phyloP scores from a whole-genome alignment of 2,113 vertebrate genomes.

The Sakesphorus luctuosus region DNA sequence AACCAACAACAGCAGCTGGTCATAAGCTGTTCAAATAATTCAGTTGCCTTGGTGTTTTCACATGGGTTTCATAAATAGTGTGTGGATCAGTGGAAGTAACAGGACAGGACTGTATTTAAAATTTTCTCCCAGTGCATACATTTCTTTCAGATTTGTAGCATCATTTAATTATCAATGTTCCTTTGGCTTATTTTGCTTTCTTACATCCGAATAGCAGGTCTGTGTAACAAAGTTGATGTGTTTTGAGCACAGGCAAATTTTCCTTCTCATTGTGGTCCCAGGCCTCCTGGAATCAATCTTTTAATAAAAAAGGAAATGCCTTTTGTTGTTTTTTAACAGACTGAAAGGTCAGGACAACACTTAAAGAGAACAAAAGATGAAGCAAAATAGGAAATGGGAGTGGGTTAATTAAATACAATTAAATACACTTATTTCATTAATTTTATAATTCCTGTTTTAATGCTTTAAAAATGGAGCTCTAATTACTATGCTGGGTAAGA shows the following conservation, averaged over 20 bases:
- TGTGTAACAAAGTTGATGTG: background rate
- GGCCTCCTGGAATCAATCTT: slow-evolving; percentile 40
- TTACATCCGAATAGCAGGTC: background rate
- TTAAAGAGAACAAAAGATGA: slow-evolving; percentile 33
- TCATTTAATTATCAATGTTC: background rate
- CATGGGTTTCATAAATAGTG: background rate
- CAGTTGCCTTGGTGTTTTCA: background rate
- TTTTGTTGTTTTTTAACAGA: slow-evolving; percentile 19
- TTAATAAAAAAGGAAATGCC: slow-evolving; percentile 60
- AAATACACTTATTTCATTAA: background rate
- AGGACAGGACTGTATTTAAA: background rate
- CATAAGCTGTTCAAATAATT: background rate
- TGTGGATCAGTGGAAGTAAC: background rate
- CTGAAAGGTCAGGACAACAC: slow-evolving; percentile 56
- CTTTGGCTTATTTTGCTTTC: background rate
- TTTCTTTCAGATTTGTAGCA: background rate
- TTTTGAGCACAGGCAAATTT: slow-evolving; percentile 7
- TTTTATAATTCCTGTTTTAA: background rate
- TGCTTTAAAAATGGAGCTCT: slow-evolving; percentile 16
- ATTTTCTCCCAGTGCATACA: background rate
- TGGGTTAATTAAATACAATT: slow-evolving; percentile 38
- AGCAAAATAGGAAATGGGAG: slow-evolving; percentile 15
- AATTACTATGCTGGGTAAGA: slow-evolving; percentile 23
- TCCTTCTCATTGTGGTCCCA: background rate
- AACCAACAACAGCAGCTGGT: background rate